These are phyloP conservation scores for Cyprinella venusta DNA, from an alignment of 2,797 vertebrate genomes.

Conservation along the genomic window DNA sequence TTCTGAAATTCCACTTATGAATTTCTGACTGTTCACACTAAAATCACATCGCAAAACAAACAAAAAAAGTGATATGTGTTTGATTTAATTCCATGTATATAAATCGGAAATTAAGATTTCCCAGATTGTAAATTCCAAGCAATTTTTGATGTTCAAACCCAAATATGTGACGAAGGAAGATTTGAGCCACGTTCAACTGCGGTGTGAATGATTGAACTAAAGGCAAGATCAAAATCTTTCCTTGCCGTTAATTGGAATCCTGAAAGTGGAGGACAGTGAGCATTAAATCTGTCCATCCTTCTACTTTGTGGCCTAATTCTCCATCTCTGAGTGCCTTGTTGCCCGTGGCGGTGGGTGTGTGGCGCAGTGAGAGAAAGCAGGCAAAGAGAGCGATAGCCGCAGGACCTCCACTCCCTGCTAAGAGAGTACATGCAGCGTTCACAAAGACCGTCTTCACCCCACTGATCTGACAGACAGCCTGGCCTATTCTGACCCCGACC, in stretches of 20 bases:
- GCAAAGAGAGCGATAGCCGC: constrained; percentile 5
- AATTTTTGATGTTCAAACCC: background rate
- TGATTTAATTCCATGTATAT: background rate
- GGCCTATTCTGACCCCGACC: constrained; percentile 2
- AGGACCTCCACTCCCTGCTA: background rate
- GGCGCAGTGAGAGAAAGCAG: constrained; percentile 14
- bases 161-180: background rate
- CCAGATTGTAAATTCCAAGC: background rate
- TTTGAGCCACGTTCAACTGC: background rate
- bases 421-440: constrained; percentile 12
- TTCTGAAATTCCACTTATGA: background rate
- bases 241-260: background rate
- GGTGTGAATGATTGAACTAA: background rate
- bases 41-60: background rate
- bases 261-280: background rate
- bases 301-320: constrained; percentile 37
- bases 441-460: constrained; percentile 30
- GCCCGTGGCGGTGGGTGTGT: background rate
- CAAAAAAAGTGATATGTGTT: background rate
- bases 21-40: no score
- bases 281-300: constrained; percentile 6
- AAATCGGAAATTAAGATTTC: background rate
- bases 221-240: background rate
- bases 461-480: background rate
- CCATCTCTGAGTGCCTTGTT: constrained; percentile 27